These are phyloP conservation scores for Anniella stebbinsi DNA, from an alignment of 2,797 vertebrate genomes.

Conservation along the genomic window DNA sequence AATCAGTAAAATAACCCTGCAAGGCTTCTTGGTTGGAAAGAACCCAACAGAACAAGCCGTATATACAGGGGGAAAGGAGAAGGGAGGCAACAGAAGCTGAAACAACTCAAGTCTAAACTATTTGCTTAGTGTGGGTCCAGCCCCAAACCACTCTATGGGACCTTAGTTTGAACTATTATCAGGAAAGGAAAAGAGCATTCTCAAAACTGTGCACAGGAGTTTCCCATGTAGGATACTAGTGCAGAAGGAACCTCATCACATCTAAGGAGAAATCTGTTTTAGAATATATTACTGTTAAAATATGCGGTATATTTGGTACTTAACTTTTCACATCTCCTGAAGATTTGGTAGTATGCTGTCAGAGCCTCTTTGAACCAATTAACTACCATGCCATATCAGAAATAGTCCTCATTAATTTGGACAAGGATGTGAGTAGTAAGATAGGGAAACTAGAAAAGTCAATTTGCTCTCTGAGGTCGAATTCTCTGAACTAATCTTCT, in stretches of 20 bases:
- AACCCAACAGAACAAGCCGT: conserved; percentile 7
- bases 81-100: not conserved
- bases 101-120: not conserved
- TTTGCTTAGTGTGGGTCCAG: not conserved
- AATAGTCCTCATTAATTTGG: not conserved
- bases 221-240: not conserved
- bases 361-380: not conserved
- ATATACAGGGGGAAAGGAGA: not conserved
- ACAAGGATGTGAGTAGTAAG: not conserved
- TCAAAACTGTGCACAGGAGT: not conserved
- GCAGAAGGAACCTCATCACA: not conserved
- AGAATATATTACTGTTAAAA: not conserved
- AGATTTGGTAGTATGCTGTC: not conserved
- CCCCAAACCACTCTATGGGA: not conserved
- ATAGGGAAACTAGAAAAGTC: not conserved
- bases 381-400: not conserved
- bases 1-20: conserved; percentile 43
- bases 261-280: not conserved
- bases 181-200: not conserved
- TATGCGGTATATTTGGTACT: not conserved
- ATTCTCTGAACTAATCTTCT: not conserved
- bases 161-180: not conserved
- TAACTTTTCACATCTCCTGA: not conserved
- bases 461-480: not conserved
- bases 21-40: conserved; percentile 10